Evolutionary conservation across 92 coral and sea anemone genomes (phyloP), one percentile per base, ranked within the genome.

Genomic region (Paramuricea clavata): DNA sequence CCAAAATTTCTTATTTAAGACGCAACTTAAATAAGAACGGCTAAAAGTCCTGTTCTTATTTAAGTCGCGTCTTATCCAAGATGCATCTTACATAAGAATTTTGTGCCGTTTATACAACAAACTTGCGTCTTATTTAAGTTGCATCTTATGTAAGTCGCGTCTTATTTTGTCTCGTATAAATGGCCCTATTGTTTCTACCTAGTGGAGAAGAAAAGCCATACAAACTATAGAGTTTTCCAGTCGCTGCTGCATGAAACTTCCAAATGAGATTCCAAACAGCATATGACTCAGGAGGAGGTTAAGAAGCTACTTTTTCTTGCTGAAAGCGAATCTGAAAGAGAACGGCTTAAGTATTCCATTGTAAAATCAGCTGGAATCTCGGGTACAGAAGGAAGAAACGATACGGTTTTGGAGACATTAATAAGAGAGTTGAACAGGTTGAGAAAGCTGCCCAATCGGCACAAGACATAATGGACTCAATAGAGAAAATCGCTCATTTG

Each of bases 381-480:
- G 16, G 31, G 44, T 36, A 26, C 69, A 1, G 43, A 87, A 54
- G 86, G 10, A 35, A 79, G 75, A 39, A 47, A 34, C 49, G 52
- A 19, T 88, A 88, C 85, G 93, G 92, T 22, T 75, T 89, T 61
- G 62, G 65, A 2, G 60, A 54, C 44, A 25, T 54, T 39, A 43
- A 69, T n/a, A 65, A 71, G 57, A 50, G 74, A 90, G 31, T 54
- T n/a, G 68, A 54, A 30, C 15, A 34, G 25, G 90, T 86, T 21
- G 28, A 50, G 34, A 60, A 81, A 13, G 92, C 89, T 56, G 60
- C 72, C 13, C 52, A 81, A 27, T 39, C 85, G 68, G 91, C 91
- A 82, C 62, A 88, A 64, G 82, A 72, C 52, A 91, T 91, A 36
- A 87, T 76, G 80, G 83, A 79, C 30, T 69, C 83, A 76, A 83